Conservation (phyloP, 2,113 vertebrate genomes). For the Xenopus borealis region DNA sequence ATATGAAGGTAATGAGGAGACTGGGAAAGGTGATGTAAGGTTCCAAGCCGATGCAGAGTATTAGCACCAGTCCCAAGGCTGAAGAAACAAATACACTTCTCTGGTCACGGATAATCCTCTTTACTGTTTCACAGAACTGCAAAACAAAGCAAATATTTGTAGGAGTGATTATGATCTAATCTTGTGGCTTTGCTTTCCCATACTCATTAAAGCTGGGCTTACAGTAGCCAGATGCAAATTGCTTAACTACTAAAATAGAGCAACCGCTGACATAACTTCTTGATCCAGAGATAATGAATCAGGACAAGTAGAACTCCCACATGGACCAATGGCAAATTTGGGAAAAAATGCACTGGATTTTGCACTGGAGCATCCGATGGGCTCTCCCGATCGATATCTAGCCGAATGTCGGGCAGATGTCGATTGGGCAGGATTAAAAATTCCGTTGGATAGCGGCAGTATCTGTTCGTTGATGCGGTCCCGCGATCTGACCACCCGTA, state of each 20-base stretch:
- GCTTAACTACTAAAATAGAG: background rate
- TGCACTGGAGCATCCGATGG: too few species aligned
- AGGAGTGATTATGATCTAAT: background rate
- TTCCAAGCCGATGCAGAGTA: slow-evolving; percentile 74
- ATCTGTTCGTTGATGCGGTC: too few species aligned
- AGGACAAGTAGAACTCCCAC: background rate
- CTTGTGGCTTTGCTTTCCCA: slow-evolving; percentile 9
- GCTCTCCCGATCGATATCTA: too few species aligned
- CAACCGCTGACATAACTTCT: background rate
- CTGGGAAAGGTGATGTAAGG: slow-evolving; percentile 80
- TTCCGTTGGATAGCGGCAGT: too few species aligned
- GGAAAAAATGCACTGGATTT: too few species aligned
- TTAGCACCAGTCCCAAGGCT: slow-evolving; percentile 74
- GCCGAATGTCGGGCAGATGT: too few species aligned
- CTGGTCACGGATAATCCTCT: slow-evolving; percentile 86
- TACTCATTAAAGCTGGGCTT: background rate
- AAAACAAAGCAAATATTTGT: slow-evolving; percentile 46
- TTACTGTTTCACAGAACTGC: slow-evolving; percentile 84
- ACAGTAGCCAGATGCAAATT: background rate
- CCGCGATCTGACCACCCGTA: too few species aligned
- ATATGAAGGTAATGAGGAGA: slow-evolving; percentile 77
- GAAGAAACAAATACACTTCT: slow-evolving; percentile 75
- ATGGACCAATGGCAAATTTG: too few species aligned
- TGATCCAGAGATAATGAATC: background rate
- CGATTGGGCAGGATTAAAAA: too few species aligned